Evolutionary conservation across 2,797 vertebrate genomes (phyloP), one percentile per base, ranked within the genome.

Genomic region (Aldrovandia affinis): DNA sequence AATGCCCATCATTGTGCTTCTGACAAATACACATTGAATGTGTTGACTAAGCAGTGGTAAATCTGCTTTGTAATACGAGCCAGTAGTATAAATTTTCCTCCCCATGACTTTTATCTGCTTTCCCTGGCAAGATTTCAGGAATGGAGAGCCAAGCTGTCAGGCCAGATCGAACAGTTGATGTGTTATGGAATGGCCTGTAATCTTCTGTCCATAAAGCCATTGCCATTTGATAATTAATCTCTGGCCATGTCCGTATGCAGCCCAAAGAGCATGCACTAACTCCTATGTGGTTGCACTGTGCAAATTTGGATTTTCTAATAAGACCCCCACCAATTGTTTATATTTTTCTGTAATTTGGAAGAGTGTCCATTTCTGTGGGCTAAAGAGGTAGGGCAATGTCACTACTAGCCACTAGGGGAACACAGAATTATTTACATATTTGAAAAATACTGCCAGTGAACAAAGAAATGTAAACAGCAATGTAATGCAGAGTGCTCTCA

Each of bases 181-280:
- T 70, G 88, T 89, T 89, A 88, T 85, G 77, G 87, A 91, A 90
- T 86, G 87, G 81, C 83, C 88, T 87, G 78, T 92, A 90, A 92
- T 93, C 89, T 92, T 87, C 79, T 78, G 85, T 83, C 73, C 82
- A 87, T 88, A 90, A 92, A 89, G 87, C 87, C 87, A 89, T 85
- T 88, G 85, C 83, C 89, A 89, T 92, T 91, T 91, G 89, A 91
- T 94, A 90, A 93, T 94, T 92, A 93, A 94, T 93, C 91, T 90
- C 88, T 70, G 54, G 80, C 78, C 87, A 86, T 85, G 86, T 90
- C 85, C 82, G 86, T 83, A 81, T 12, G 15, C 59, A 83, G 39
- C 73, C 80, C 54, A 55, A 84, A 89, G 79, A 84, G 81, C 22
- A 36, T 52, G 20, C 63, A 39, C 10, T 55, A 73, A 57, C 25